Evolutionary conservation across 92 coral and sea anemone species (phyloP).

Genomic region (Zoanthus sociatus): DNA sequence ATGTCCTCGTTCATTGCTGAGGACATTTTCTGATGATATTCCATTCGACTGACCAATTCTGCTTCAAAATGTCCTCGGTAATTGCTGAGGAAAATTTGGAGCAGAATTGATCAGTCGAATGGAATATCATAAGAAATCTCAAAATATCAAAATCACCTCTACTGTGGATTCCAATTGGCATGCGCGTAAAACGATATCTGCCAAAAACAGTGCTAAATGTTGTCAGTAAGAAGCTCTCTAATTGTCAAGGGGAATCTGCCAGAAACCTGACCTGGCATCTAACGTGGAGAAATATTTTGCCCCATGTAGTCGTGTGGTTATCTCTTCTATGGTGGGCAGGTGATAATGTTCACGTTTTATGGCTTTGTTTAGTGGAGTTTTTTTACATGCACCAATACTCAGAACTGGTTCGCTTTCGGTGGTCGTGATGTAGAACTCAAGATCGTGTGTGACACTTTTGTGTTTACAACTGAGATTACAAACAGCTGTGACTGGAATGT

Average conservation of each 20-base stretch:
- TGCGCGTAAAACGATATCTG: too few relatives aligned
- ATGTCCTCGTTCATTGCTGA: too few relatives aligned
- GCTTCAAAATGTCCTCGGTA: too few relatives aligned
- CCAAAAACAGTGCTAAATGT: slow-evolving; percentile 53
- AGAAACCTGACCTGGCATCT: slow-evolving; percentile 54
- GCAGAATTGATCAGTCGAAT: too few relatives aligned
- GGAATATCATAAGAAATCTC: too few relatives aligned
- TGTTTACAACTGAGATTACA: slow-evolving; percentile 50
- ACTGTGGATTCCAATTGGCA: slow-evolving; percentile 61
- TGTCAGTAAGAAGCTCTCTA: too few relatives aligned
- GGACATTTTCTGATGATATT: too few relatives aligned
- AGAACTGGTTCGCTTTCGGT: slow-evolving; percentile 25
- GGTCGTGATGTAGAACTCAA: slow-evolving; percentile 19
- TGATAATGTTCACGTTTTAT: too few relatives aligned
- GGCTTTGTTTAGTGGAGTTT: slow-evolving; percentile 46
- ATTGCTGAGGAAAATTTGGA: too few relatives aligned
- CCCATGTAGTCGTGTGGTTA: slow-evolving; percentile 35
- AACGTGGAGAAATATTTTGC: slow-evolving; percentile 52
- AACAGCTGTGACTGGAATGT: slow-evolving; percentile 51
- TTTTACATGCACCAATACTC: slow-evolving; percentile 13
- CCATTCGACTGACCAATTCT: too few relatives aligned
- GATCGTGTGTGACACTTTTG: slow-evolving; percentile 18
- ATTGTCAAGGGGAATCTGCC: slow-evolving; percentile 55
- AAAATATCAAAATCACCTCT: too few relatives aligned
- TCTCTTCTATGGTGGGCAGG: slow-evolving; percentile 55